Percentiles rank a stretch among this genome's conserved stretches.
Evolutionary conservation across 2,113 vertebrate species (phyloP).

Genomic region (Theropithecus gelada): DNA sequence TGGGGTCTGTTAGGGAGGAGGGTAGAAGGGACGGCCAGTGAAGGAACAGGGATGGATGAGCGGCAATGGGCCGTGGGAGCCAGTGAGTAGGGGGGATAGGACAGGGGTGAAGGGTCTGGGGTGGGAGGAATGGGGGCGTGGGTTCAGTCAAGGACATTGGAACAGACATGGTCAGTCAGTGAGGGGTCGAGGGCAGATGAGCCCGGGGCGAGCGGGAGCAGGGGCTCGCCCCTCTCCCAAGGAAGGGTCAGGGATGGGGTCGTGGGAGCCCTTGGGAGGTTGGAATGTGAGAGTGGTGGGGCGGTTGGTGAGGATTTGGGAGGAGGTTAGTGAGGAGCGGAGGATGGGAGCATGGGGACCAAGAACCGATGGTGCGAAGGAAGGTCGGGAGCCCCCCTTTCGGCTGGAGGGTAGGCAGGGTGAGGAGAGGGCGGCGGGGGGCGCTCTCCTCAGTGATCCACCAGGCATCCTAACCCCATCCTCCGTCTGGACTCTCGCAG

Average conservation of each 20-base stretch:
- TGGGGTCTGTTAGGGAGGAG: neutral
- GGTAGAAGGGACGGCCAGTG: neutral
- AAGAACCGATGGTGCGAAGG: neutral
- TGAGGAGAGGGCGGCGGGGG: too few species aligned
- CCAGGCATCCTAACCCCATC: neutral
- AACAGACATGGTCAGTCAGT: neutral
- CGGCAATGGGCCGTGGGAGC: neutral
- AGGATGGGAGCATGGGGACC: accelerated
- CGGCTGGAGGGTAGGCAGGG: neutral
- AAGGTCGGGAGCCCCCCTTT: neutral
- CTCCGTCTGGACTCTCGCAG: neutral
- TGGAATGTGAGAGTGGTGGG: neutral
- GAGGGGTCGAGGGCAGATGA: too few species aligned
- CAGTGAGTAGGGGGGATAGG: neutral
- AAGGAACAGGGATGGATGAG: neutral
- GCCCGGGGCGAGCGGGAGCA: slow-evolving; percentile 78
- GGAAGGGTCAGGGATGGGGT: accelerated
- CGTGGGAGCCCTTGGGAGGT: neutral
- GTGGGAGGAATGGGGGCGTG: too few species aligned
- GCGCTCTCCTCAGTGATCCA: neutral
- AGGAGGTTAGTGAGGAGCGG: neutral
- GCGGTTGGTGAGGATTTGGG: neutral
- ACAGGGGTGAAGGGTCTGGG: neutral
- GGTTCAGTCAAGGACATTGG: too few species aligned
- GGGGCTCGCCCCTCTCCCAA: neutral